Base-by-base conservation (phyloP, 2,797 vertebrate species). In the Phoxinus dragarum region DNA sequence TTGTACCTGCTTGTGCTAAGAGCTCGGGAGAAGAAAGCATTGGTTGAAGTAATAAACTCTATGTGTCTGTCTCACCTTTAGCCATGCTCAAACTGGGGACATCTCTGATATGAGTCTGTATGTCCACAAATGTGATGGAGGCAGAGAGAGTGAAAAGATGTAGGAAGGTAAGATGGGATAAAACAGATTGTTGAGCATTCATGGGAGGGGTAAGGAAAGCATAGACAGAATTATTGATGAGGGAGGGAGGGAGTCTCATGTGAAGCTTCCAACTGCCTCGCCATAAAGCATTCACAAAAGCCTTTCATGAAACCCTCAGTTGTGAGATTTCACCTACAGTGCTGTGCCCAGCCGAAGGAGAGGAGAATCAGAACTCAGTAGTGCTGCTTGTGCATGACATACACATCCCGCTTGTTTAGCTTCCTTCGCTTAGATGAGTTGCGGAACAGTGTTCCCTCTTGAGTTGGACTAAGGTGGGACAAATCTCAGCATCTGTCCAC, bases 171-270 rank as follows among this genome's bases (percentile, higher is more conserved):
- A 80, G 47, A 69, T 71, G 67, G 77, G 86, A 88, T 88, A 69
- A 90, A 88, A 86, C 79, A 81, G 87, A 86, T 81, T 87, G 82
- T 87, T 87, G 72, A 88, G 81, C 84, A 90, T 88, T 87, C 87
- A 86, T 82, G 21, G 78, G 81, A 84, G 75, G 88, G 86, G 72
- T 74, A 68, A 86, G 74, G 84, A 76, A 84, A 67, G 78, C 81
- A 90, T 88, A 90, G 89, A 90, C 74, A 82, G 89, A 88, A 90
- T 88, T 86, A 88, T 90, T 90, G 87, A 90, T 90, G 84, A 83
- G 9, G 54, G 79, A 86, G 86, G 44, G 40, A 78, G 76, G 83
- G 87, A 17, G 88, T 82, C 80, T 89, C 80, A 59, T 88, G 77
- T 88, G 89, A 90, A 90, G 87, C 86, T 87, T 74, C 59, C 78